A percentile compares a stretch with the other conserved stretches of the same genome.
Conservation (phyloP, 2,888 invertebrate genomes). For the Anarsia innoxiella region DNA sequence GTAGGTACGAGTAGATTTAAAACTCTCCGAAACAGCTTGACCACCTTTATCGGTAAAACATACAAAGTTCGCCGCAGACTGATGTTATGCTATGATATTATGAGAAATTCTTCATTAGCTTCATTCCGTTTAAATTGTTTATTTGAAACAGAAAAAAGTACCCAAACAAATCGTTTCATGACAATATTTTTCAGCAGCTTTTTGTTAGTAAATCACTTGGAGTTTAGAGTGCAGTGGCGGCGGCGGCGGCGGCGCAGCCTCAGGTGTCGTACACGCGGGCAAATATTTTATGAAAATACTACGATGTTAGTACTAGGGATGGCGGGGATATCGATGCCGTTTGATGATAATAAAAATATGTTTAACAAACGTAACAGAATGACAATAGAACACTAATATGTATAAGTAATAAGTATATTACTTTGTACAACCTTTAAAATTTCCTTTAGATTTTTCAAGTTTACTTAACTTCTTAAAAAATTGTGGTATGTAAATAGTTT, state of each 20-base stretch:
- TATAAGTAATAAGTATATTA: too few relatives aligned
- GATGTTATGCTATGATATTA: too few relatives aligned
- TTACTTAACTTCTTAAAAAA: too few relatives aligned
- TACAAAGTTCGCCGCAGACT: too few relatives aligned
- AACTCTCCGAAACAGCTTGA: too few relatives aligned
- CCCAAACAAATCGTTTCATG: constrained; percentile 1
- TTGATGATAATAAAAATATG: neutral
- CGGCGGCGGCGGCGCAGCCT: constrained; percentile 56
- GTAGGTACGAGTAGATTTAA: too few relatives aligned
- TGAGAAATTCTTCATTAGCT: too few relatives aligned
- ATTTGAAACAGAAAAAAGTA: constrained; percentile 5
- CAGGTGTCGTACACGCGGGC: constrained; percentile 70
- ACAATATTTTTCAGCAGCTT: constrained; percentile 35
- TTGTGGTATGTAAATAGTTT: too few relatives aligned
- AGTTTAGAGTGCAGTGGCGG: constrained; percentile 67
- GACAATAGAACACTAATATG: neutral
- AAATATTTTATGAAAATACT: constrained; percentile 73
- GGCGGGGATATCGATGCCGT: constrained; percentile 26
- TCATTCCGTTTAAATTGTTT: too few relatives aligned
- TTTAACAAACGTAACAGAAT: neutral
- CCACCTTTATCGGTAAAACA: too few relatives aligned
- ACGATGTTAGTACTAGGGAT: constrained; percentile 47
- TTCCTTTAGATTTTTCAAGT: too few relatives aligned
- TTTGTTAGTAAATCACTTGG: constrained; percentile 62
- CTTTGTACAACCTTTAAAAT: too few relatives aligned